Conservation (phyloP, 37 sponge, comb jelly and placozoan species). For the Cliona cf. orientalis region DNA sequence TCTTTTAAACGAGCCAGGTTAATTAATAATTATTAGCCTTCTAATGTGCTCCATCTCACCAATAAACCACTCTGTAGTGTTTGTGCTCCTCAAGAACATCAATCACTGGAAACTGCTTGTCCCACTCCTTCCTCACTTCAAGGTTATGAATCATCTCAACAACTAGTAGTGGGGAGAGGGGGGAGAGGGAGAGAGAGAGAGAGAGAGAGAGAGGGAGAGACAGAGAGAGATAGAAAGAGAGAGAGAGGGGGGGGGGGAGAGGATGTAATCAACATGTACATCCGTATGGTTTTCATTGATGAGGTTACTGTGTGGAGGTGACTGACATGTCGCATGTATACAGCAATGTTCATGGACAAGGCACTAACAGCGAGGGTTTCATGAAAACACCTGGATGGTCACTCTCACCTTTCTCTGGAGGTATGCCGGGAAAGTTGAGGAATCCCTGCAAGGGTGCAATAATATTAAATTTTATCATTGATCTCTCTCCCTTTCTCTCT, state of each 20-base stretch:
- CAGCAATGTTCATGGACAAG: no score
- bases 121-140: slow-evolving; percentile 50
- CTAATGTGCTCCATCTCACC: slow-evolving; percentile 19
- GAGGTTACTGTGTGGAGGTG: not conserved
- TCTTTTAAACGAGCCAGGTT: not conserved
- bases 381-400: no score
- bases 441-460: slow-evolving; percentile 29
- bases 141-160: slow-evolving; percentile 45
- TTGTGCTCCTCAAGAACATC: slow-evolving; percentile 54
- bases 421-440: slow-evolving; percentile 56
- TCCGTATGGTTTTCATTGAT: not conserved
- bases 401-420: slow-evolving; percentile 61
- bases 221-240: no score
- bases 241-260: not conserved
- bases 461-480: not conserved
- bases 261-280: not conserved
- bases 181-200: no score
- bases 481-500: no score
- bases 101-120: slow-evolving; percentile 53
- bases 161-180: slow-evolving; percentile 23
- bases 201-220: not conserved
- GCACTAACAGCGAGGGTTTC: no score
- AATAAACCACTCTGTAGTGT: slow-evolving; percentile 59
- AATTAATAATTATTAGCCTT: not conserved
- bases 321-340: not conserved